phyloP scores from a whole-genome alignment of 2,888 invertebrate genomes.

The Drosophila atripex region DNA sequence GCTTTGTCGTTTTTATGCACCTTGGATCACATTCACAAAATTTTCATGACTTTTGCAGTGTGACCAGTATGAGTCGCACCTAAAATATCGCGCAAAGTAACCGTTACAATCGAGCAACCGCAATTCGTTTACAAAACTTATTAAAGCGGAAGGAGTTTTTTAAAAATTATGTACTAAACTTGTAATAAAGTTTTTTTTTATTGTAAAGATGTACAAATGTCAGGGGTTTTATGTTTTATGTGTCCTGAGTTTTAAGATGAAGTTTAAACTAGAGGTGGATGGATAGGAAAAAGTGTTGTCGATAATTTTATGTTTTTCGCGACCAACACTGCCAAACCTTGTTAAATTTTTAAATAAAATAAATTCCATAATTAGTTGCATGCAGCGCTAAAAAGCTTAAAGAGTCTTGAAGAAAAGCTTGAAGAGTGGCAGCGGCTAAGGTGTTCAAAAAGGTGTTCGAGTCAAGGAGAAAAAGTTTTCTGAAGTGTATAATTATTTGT shows the following conservation, averaged over 20 bases:
- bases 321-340: too few species aligned
- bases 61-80: conserved; percentile 2
- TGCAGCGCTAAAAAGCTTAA: too few species aligned
- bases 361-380: too few species aligned
- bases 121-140: not conserved
- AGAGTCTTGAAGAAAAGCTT: too few species aligned
- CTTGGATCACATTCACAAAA: conserved; percentile 24
- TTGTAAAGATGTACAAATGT: not conserved
- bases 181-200: not conserved
- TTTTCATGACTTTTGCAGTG: conserved; percentile 21
- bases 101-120: conserved; percentile 7
- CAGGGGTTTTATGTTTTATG: not conserved
- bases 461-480: not conserved
- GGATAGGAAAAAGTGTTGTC: too few species aligned
- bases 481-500: not conserved
- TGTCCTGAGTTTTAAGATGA: not conserved
- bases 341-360: too few species aligned
- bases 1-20: conserved; percentile 26
- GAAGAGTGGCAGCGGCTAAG: too few species aligned
- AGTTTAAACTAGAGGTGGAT: not conserved
- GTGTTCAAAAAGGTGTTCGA: too few species aligned
- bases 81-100: conserved; percentile 9
- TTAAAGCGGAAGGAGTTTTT: not conserved
- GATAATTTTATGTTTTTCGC: too few species aligned
- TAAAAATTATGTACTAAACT: not conserved